Conservation (phyloP, 2,797 vertebrate genomes). For the Atherinosoma microstoma region DNA sequence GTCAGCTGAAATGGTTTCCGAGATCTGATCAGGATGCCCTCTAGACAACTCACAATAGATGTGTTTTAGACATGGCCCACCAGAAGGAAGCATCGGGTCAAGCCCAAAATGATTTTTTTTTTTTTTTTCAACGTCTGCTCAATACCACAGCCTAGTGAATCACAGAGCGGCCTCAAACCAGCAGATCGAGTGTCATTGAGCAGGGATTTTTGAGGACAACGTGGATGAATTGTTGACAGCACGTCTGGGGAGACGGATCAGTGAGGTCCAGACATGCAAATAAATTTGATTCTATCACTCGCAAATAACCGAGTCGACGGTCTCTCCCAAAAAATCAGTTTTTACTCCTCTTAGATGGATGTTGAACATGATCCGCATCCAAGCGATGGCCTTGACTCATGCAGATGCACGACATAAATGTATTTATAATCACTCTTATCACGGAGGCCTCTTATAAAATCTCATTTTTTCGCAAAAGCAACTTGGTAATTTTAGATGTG, state of each 20-base stretch:
- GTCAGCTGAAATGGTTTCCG: background rate
- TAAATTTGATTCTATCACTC: background rate
- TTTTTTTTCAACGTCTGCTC: background rate
- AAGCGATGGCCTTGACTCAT: background rate
- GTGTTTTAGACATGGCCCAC: background rate
- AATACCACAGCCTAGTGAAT: background rate
- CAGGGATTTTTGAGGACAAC: background rate
- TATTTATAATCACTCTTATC: background rate
- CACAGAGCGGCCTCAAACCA: background rate
- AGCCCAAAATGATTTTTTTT: background rate
- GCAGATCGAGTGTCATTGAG: background rate
- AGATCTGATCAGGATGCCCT: background rate
- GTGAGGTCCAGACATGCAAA: background rate
- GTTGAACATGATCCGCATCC: background rate
- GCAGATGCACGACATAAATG: background rate
- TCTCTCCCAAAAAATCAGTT: no score
- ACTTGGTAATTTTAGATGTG: background rate
- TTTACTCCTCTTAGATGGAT: background rate
- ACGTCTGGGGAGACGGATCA: background rate
- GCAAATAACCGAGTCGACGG: no score
- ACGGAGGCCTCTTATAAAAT: background rate
- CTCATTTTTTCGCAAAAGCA: background rate
- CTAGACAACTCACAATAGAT: background rate
- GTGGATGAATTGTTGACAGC: background rate
- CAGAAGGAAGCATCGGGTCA: background rate